Conservation (phyloP, 2,113 vertebrate genomes). For the Scytalopus superciliaris region DNA sequence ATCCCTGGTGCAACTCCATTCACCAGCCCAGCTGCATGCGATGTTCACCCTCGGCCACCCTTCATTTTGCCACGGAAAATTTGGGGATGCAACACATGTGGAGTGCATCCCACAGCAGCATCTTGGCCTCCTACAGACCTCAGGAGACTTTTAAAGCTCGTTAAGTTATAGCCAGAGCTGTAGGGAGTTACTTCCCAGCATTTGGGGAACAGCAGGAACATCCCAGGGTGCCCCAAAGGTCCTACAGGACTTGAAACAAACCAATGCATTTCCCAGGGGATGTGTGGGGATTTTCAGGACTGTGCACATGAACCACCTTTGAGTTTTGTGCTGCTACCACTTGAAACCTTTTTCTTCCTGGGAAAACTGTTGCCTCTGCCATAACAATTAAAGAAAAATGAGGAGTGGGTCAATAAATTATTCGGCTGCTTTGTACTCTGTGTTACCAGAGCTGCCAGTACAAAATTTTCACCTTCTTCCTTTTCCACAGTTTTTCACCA, state of each 20-base stretch:
- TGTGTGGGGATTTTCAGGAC: neutral
- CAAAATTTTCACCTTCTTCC: neutral
- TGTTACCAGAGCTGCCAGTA: neutral
- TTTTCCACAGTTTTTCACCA: constrained; percentile 31
- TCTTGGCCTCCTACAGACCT: neutral
- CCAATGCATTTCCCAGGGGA: neutral
- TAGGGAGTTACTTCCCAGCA: neutral
- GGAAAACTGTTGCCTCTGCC: neutral
- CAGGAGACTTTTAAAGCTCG: neutral
- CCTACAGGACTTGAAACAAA: neutral
- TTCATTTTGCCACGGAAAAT: neutral
- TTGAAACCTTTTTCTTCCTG: neutral
- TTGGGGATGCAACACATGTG: fast-evolving
- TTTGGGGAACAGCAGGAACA: neutral
- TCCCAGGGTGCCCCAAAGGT: fast-evolving
- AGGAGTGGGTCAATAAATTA: neutral
- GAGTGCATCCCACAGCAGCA: neutral
- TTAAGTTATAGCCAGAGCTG: neutral
- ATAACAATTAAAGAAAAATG: neutral
- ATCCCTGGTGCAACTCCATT: neutral
- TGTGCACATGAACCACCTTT: neutral
- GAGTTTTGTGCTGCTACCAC: neutral
- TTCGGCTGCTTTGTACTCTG: neutral
- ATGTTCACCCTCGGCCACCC: fast-evolving
- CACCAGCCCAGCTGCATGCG: neutral